A percentile compares a stretch with the other conserved stretches of the same genome.
Conservation (phyloP, 2,797 vertebrate genomes). For the Miichthys miiuy region DNA sequence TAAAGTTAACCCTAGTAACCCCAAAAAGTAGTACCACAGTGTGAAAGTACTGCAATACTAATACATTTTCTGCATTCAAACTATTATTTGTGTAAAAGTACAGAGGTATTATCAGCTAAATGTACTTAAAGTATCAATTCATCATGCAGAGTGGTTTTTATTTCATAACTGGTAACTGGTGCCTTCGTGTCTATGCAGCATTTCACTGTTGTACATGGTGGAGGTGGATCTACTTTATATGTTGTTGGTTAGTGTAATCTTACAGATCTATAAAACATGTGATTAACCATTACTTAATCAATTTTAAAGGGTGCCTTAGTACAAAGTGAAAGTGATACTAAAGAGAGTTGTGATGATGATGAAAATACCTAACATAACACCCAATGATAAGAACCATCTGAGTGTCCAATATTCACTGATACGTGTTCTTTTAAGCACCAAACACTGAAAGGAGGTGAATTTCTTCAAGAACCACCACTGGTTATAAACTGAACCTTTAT, state of each 20-base stretch:
- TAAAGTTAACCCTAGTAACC: not conserved
- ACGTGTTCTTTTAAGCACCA: not conserved
- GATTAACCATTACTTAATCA: not conserved
- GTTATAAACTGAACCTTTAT: conserved; percentile 24
- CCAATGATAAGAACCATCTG: not conserved
- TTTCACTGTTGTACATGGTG: not conserved
- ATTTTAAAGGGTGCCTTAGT: not conserved
- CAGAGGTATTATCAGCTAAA: not conserved
- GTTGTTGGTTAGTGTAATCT: not conserved
- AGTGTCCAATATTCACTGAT: not conserved
- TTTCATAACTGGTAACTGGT: too few relatives aligned
- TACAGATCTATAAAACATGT: not conserved
- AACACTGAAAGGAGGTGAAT: not conserved
- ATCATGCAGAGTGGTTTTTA: not conserved
- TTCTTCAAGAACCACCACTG: not conserved
- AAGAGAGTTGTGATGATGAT: not conserved
- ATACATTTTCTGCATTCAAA: too few relatives aligned
- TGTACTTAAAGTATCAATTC: not conserved
- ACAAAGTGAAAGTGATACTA: not conserved
- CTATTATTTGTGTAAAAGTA: not conserved
- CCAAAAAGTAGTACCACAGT: too few relatives aligned
- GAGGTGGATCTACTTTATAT: not conserved
- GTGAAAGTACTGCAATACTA: too few relatives aligned
- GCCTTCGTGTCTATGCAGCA: too few relatives aligned
- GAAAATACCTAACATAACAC: not conserved